phyloP scores from a whole-genome alignment of 2,113 vertebrate genomes.

The Dissostichus mawsoni region DNA sequence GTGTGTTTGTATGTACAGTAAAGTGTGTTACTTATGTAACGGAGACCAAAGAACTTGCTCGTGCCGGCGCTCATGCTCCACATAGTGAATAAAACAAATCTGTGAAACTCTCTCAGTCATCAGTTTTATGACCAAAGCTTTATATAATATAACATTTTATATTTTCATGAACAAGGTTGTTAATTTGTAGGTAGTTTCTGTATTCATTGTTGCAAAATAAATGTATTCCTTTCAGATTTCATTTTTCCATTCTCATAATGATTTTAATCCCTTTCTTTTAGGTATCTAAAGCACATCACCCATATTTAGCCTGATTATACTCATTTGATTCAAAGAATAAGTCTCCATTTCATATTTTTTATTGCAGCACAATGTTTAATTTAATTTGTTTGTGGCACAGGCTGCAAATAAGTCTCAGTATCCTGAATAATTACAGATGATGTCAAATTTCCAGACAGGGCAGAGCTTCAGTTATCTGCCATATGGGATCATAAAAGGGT shows the following conservation, averaged over 20 bases:
- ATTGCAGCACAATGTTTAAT: neutral
- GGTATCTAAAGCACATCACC: neutral
- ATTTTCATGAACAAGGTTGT: neutral
- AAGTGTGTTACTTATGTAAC: conserved; percentile 1
- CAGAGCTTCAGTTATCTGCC: conserved; percentile 16
- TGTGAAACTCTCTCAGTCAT: neutral
- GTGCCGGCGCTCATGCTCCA: neutral
- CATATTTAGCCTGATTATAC: neutral
- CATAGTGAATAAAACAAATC: neutral
- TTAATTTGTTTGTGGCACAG: neutral
- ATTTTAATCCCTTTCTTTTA: neutral
- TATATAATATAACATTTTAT: no score
- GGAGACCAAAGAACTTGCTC: neutral
- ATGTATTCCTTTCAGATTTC: neutral
- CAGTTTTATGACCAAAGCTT: neutral
- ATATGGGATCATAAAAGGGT: conserved; percentile 40
- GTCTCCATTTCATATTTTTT: neutral
- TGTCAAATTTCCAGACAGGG: conserved; percentile 13
- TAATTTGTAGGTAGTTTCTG: neutral
- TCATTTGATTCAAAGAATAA: neutral
- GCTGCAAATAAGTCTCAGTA: neutral
- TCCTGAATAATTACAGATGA: conserved; percentile 5
- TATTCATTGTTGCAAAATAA: neutral
- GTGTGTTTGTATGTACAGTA: conserved; percentile 19
- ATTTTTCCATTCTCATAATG: neutral